phyloP scores from a whole-genome alignment of 2,113 vertebrate genomes.

The Balaenoptera acutorostrata region DNA sequence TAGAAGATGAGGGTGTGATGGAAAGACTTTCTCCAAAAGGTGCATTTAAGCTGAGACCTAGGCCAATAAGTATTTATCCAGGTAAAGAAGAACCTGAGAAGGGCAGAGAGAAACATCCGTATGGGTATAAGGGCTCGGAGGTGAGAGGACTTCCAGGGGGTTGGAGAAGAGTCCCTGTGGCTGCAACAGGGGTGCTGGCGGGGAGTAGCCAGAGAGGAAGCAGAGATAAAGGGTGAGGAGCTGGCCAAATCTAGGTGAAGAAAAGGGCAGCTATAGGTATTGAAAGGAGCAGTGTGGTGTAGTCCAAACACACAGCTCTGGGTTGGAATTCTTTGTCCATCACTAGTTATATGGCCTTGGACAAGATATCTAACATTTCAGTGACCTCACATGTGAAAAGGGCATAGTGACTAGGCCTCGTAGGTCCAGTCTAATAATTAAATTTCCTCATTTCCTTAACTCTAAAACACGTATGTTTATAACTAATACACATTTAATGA shows the following conservation, averaged over 20 bases:
- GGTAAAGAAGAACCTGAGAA: neutral
- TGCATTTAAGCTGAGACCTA: neutral
- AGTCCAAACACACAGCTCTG: neutral
- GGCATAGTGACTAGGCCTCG: neutral
- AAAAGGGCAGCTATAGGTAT: no score
- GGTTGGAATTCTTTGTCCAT: neutral
- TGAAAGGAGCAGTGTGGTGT: fast-evolving
- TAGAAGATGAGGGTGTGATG: neutral
- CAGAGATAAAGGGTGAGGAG: neutral
- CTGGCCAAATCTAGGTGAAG: neutral
- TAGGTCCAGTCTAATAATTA: neutral
- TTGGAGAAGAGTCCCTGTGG: neutral
- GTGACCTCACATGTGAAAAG: neutral
- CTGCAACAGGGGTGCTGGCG: fast-evolving
- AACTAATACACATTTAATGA: neutral
- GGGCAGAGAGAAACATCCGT: neutral
- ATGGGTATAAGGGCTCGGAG: neutral
- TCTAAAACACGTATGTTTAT: neutral
- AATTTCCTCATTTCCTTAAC: neutral
- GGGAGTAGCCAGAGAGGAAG: neutral
- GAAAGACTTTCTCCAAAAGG: neutral
- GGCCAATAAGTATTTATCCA: neutral
- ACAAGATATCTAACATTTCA: neutral
- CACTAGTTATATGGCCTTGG: neutral
- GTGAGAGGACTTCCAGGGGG: fast-evolving